Percentiles rank a stretch among this genome's conserved stretches.
phyloP scores from a whole-genome alignment of 2,797 vertebrate genomes.

The Sebastiscus tertius region DNA sequence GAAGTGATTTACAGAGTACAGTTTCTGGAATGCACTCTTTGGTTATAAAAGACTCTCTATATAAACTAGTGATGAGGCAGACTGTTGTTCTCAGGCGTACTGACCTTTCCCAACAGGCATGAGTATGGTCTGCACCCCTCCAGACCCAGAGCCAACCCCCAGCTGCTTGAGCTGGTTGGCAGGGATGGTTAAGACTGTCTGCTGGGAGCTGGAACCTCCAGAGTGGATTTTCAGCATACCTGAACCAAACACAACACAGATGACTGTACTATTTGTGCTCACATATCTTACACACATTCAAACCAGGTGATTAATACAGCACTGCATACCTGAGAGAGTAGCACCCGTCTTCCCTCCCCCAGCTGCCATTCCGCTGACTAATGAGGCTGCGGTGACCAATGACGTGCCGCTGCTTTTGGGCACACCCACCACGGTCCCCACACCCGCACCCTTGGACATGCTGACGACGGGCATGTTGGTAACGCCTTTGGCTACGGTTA shows the following conservation, averaged over 20 bases:
- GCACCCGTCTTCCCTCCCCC: constrained; percentile 75
- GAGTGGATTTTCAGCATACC: constrained; percentile 96
- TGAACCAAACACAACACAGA: constrained; percentile 62
- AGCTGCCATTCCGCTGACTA: constrained; percentile 75
- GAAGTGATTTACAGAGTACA: neutral
- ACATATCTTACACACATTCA: neutral
- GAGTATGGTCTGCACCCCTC: constrained; percentile 92
- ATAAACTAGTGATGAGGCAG: neutral
- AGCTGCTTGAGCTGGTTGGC: constrained; percentile 95
- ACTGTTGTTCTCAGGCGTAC: neutral
- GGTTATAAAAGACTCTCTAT: neutral
- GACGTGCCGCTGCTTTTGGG: constrained; percentile 77
- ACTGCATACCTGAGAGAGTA: constrained; percentile 79
- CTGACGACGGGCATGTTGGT: constrained; percentile 78
- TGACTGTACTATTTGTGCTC: neutral
- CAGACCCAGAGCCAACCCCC: constrained; percentile 84
- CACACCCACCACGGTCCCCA: constrained; percentile 60
- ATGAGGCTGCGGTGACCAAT: constrained; percentile 76
- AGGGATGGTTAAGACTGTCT: constrained; percentile 93
- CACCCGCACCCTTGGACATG: constrained; percentile 75
- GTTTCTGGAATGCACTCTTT: neutral
- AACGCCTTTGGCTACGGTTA: constrained; percentile 82
- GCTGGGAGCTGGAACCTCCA: constrained; percentile 89
- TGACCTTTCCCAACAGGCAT: constrained; percentile 97
- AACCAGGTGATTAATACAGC: neutral